Conservation (phyloP, 2,888 invertebrate species). For the Metopia argyrocephala region DNA sequence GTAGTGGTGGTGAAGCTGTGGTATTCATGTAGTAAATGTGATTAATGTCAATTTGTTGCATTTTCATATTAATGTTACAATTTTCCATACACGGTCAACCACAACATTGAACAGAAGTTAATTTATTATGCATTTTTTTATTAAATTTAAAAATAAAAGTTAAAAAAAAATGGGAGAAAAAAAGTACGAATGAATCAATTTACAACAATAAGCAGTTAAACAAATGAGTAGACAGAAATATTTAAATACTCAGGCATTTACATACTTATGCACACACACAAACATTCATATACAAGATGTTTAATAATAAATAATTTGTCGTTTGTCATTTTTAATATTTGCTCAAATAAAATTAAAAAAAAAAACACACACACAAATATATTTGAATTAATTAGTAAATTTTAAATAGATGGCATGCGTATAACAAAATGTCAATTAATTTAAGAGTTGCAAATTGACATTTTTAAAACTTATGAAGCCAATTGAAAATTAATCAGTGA, state of each 20-base stretch:
- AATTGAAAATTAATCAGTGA: constrained; percentile 1
- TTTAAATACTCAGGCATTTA: too few relatives aligned
- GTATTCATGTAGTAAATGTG: constrained; percentile 10
- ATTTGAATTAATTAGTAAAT: constrained; percentile 25
- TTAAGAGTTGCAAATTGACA: not conserved
- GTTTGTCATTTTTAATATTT: not conserved
- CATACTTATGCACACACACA: not conserved
- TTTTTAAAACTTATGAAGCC: not conserved
- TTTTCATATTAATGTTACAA: constrained; percentile 56
- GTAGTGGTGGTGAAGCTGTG: too few relatives aligned
- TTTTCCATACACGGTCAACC: constrained; percentile 58
- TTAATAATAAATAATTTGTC: not conserved
- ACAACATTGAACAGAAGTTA: constrained; percentile 58
- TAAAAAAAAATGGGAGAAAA: not conserved
- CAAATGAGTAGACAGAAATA: constrained; percentile 6
- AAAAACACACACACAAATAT: constrained; percentile 12
- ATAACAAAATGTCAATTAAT: constrained; percentile 4
- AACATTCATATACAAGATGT: not conserved
- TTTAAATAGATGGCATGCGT: not conserved
- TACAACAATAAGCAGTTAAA: constrained; percentile 30
- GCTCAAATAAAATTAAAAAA: not conserved
- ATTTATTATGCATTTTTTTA: constrained; percentile 54
- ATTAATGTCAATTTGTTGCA: constrained; percentile 57
- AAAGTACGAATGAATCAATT: constrained; percentile 20
- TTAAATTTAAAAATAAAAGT: constrained; percentile 2